Percentiles rank a stretch among this genome's conserved stretches.
phyloP scores from a whole-genome alignment of 2,797 vertebrate genomes.

The Bradypodion pumilum region DNA sequence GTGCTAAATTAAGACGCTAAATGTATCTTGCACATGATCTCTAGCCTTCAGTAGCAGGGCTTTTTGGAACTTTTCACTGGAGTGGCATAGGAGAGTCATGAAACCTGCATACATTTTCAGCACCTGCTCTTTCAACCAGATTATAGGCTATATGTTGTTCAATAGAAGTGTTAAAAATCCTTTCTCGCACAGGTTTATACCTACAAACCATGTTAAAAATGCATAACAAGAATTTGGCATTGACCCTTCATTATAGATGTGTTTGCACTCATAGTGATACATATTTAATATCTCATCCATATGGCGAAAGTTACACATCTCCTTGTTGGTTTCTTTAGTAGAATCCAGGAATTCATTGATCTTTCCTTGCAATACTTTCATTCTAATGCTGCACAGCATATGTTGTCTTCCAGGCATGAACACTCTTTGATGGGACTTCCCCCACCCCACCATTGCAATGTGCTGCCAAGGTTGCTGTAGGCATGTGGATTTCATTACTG shows the following conservation, averaged over 20 bases:
- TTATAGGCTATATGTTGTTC: neutral
- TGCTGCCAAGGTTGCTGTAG: neutral
- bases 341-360: conserved; percentile 9
- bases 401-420: neutral
- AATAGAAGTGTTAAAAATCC: neutral
- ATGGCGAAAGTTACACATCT: neutral
- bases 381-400: neutral
- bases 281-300: conserved; percentile 20
- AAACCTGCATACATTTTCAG: neutral
- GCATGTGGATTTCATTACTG: neutral
- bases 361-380: neutral
- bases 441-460: no score
- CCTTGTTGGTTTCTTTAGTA: neutral
- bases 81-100: neutral
- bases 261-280: conserved; percentile 3
- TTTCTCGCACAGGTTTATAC: conserved; percentile 18
- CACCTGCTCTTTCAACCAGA: neutral
- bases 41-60: no score
- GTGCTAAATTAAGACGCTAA: neutral
- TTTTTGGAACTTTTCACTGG: neutral
- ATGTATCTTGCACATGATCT: neutral
- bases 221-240: conserved; percentile 14
- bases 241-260: conserved; percentile 6
- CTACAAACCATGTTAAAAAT: neutral
- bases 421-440: neutral